Evolutionary conservation across 2,888 invertebrate species (phyloP).

Genomic region (Yponomeuta plumbellus): DNA sequence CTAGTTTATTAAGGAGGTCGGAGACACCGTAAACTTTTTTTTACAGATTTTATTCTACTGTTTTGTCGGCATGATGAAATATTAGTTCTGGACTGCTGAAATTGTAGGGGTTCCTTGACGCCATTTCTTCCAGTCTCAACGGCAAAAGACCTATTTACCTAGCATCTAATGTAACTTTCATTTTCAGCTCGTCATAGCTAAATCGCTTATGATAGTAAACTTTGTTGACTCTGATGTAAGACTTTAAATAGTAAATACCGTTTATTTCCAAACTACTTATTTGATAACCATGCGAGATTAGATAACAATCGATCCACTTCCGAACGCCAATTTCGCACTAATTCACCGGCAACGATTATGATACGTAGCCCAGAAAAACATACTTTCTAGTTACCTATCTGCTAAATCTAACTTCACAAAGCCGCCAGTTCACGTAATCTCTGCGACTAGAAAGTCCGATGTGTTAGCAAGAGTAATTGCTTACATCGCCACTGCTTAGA

Average conservation of each 20-base stretch:
- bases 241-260: neutral
- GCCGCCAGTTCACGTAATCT: conserved; percentile 46
- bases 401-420: conserved; percentile 43
- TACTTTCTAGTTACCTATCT: conserved; percentile 46
- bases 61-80: no score
- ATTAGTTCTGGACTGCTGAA: no score
- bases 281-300: conserved; percentile 39
- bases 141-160: no score
- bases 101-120: no score
- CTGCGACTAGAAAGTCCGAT: conserved; percentile 53
- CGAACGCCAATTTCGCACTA: conserved; percentile 42
- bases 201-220: no score
- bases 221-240: neutral
- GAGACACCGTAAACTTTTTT: no score
- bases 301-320: conserved; percentile 45
- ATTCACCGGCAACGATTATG: conserved; percentile 44
- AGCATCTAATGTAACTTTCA: no score
- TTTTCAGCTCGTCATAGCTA: no score
- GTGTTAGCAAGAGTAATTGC: conserved; percentile 27
- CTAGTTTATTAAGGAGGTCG: no score
- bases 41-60: no score
- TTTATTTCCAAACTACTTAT: neutral
- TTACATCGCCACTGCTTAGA: neutral
- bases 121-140: no score
- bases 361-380: conserved; percentile 24